Evolutionary conservation across 2,113 vertebrate genomes (phyloP), one percentile per base, ranked within the genome.

Genomic region (Oncorhynchus gorbuscha): DNA sequence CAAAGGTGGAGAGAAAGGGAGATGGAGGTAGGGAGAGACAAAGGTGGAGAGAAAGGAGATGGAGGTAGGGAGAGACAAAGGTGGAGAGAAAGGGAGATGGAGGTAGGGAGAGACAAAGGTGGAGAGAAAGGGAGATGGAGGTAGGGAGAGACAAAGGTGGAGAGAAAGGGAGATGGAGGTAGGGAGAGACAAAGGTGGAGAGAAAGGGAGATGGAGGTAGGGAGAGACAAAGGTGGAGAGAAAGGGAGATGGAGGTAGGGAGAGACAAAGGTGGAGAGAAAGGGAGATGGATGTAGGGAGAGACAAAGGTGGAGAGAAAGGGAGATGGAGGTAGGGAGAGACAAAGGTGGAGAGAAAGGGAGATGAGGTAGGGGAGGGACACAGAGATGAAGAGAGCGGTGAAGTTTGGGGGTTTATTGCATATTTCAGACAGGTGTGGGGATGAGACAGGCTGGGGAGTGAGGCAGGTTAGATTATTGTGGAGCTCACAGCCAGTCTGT

Each of bases 341-440:
- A 39, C 1, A 45, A 1, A 32, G 24, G 1, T 13, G 3, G 74
- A 26, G 77, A n/a, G 78, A 30, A 28, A 30, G 5, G 5, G 3
- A 0, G 24, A 32, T 3, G 30, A 3, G 9, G 22, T 1, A 1
- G 5, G 0, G 30, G 18, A 1, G 7, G 14, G 73, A 84, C 22
- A 39, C 1, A 45, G 32, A 45, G 32, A 11, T 13, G 3, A 73
- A 26, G 77, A 22, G 78, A 28, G 28, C 28, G 28, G 18, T 64
- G 48, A 65, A 75, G 39, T 59, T 77, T 86, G 80, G 79, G 74
- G 73, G 71, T 97, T 97, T 97, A 97, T 96, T 97, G 94, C 94
- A 95, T 95, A 94, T 94, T 93, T 96, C 95, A 97, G 30, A 32
- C 30, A 32, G 30, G 4, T 32, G 30, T 32, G 30, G 94, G 95